Evolutionary conservation across 2,113 vertebrate species (phyloP).

Genomic region (Otis tarda): DNA sequence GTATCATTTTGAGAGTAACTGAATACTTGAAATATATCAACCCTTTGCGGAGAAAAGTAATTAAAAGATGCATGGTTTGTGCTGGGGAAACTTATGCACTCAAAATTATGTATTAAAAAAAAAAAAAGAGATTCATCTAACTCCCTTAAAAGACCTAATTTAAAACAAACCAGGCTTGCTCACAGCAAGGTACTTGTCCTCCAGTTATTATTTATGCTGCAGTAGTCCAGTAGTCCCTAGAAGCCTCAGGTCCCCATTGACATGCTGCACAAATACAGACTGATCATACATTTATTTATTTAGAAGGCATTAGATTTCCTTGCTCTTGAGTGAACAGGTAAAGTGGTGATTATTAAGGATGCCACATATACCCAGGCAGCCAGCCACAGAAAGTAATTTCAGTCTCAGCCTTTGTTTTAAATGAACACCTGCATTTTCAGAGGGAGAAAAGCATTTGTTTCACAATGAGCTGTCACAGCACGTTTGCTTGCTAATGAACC

Average conservation of each 20-base stretch:
- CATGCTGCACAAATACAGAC: background rate
- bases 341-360: background rate
- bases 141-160: background rate
- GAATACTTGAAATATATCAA: background rate
- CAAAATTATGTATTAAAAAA: background rate
- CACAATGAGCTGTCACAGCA: constrained; percentile 54
- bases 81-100: background rate
- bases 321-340: constrained; percentile 7
- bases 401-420: constrained; percentile 33
- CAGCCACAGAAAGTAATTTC: constrained; percentile 40
- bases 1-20: background rate
- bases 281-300: background rate
- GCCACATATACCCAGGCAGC: background rate
- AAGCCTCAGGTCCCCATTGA: background rate
- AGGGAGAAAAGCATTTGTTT: constrained; percentile 40
- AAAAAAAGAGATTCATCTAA: background rate
- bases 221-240: background rate
- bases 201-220: background rate
- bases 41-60: background rate
- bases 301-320: background rate
- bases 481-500: constrained; percentile 41
- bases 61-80: background rate
- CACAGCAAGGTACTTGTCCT: background rate
- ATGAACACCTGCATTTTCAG: constrained; percentile 51
- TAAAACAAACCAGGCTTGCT: background rate